Percentiles rank a stretch among this genome's conserved stretches.
Conservation (phyloP, 2,797 vertebrate genomes). For the Anisognathus igniventris region DNA sequence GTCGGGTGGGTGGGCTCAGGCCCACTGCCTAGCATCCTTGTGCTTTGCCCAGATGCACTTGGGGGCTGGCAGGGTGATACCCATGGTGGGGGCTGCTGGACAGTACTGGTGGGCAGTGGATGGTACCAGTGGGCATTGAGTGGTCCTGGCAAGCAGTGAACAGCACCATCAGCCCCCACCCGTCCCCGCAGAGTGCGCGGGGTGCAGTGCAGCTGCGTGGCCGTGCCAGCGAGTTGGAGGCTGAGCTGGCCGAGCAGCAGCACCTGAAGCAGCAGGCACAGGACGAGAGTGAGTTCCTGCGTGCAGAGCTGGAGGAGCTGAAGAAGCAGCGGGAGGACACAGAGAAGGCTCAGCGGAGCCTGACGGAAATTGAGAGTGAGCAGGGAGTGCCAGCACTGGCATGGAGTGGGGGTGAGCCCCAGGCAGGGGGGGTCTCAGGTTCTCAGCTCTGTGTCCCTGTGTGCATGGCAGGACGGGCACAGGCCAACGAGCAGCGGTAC, state of each 20-base stretch:
- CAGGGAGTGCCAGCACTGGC: accelerated
- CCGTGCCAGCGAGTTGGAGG: slow-evolving; percentile 90
- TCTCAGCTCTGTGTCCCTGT: not conserved
- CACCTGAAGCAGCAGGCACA: slow-evolving; percentile 91
- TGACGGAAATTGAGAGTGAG: slow-evolving; percentile 96
- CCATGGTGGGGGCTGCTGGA: accelerated
- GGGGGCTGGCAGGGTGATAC: not conserved
- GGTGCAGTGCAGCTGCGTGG: slow-evolving; percentile 86
- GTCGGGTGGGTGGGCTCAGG: accelerated
- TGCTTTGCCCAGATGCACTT: not conserved
- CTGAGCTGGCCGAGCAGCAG: slow-evolving; percentile 92
- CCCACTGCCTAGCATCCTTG: not conserved
- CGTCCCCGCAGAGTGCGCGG: slow-evolving; percentile 76
- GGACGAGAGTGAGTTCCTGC: slow-evolving; percentile 92
- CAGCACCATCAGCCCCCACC: accelerated
- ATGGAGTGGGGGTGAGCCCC: accelerated
- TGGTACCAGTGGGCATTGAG: accelerated
- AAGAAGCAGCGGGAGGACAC: slow-evolving; percentile 90
- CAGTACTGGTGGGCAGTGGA: accelerated
- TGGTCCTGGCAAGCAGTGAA: accelerated
- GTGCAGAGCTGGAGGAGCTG: slow-evolving; percentile 90
- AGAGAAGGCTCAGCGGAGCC: slow-evolving; percentile 92
- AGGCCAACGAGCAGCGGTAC: slow-evolving; percentile 96
- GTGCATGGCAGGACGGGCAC: slow-evolving; percentile 80
- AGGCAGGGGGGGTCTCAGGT: accelerated